Percentiles rank a stretch among this genome's conserved stretches.
Conservation (phyloP, 2,888 invertebrate species). For the Zonitis immaculata region DNA sequence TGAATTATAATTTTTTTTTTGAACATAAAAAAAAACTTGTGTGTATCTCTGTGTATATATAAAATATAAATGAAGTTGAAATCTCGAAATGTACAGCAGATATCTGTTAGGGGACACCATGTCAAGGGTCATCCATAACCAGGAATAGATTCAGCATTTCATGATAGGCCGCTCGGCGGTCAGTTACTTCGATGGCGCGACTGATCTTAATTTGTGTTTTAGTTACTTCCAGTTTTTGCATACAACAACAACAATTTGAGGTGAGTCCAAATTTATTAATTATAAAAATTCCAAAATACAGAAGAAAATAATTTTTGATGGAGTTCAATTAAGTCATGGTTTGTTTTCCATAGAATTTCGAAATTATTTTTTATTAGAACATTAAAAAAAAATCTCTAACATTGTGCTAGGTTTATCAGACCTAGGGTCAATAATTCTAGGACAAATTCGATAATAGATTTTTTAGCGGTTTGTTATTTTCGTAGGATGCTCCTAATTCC, state of each 20-base stretch:
- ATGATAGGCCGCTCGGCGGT: slow-evolving; percentile 38
- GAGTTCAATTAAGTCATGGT: too few relatives aligned
- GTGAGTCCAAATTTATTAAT: not conserved
- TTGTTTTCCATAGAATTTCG: not conserved
- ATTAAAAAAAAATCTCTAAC: too few relatives aligned
- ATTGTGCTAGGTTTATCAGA: not conserved
- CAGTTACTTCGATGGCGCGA: slow-evolving; percentile 37
- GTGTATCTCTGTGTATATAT: too few relatives aligned
- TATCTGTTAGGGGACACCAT: slow-evolving; percentile 34
- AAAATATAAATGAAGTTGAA: slow-evolving; percentile 23
- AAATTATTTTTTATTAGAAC: not conserved
- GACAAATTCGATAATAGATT: slow-evolving; percentile 15
- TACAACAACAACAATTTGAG: not conserved
- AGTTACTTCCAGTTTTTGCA: slow-evolving; percentile 10
- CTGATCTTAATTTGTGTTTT: slow-evolving; percentile 23
- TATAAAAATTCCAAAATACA: too few relatives aligned
- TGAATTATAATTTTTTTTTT: slow-evolving; percentile 14
- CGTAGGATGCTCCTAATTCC: slow-evolving; percentile 12
- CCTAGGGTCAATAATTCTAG: slow-evolving; percentile 22
- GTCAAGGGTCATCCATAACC: slow-evolving; percentile 39
- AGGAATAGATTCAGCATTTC: slow-evolving; percentile 42
- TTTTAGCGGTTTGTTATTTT: slow-evolving; percentile 12
- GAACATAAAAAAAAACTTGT: slow-evolving; percentile 1
- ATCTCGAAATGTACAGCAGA: slow-evolving; percentile 20
- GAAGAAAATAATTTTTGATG: too few relatives aligned